Evolutionary conservation across 2,113 vertebrate genomes (phyloP).

Genomic region (Castor canadensis): DNA sequence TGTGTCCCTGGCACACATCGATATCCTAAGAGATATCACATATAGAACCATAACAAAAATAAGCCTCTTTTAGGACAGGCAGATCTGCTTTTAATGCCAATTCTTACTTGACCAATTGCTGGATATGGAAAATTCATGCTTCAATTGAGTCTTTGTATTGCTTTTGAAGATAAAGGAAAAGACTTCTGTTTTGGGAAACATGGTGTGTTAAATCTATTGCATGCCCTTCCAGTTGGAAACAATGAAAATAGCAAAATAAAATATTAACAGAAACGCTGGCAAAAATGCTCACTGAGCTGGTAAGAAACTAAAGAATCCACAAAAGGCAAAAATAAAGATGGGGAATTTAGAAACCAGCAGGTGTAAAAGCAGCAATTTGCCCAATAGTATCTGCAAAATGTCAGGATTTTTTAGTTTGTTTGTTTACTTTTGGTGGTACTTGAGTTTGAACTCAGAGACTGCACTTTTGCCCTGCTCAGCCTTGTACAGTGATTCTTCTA

Average conservation of each 20-base stretch:
- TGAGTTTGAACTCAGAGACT: too few species aligned
- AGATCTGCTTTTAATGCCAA: background rate
- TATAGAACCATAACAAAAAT: background rate
- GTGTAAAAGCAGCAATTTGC: background rate
- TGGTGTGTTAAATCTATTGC: background rate
- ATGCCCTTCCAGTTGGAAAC: background rate
- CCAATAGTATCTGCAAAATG: background rate
- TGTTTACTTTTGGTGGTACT: too few species aligned
- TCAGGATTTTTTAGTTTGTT: too few species aligned
- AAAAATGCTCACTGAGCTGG: background rate
- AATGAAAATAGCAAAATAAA: slow-evolving; percentile 12
- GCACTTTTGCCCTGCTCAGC: too few species aligned
- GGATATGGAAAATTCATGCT: background rate
- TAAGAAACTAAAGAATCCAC: slow-evolving; percentile 14
- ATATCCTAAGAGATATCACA: background rate
- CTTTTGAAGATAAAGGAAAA: background rate
- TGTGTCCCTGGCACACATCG: background rate
- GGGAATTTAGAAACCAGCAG: background rate
- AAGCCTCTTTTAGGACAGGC: background rate
- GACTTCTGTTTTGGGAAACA: background rate
- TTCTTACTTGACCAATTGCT: background rate
- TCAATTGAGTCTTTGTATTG: background rate
- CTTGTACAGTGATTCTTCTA: too few species aligned
- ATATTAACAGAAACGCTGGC: background rate
- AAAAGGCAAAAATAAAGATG: background rate